Evolutionary conservation across 2,113 vertebrate genomes (phyloP).

Genomic region (Cryptomyrus ogoouensis): DNA sequence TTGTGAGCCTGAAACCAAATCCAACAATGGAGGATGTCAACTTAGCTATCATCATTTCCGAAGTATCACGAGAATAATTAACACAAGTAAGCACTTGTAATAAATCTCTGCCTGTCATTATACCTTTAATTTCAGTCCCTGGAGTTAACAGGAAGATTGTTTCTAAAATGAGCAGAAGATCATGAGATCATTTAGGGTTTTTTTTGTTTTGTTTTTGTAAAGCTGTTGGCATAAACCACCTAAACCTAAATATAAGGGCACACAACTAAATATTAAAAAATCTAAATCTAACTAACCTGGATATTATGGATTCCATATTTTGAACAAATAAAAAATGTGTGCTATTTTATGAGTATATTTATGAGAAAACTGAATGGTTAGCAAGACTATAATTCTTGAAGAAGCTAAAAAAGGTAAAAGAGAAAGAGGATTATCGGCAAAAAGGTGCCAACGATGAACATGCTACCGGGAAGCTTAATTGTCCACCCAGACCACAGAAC

Average conservation of each 20-base stretch:
- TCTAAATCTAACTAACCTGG: not conserved
- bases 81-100: not conserved
- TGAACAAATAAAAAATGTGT: not conserved
- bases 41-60: constrained; percentile 33
- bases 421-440: not conserved
- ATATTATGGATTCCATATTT: not conserved
- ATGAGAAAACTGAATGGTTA: not conserved
- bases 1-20: constrained; percentile 8
- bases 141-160: not conserved
- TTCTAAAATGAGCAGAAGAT: not conserved
- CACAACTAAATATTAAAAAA: not conserved
- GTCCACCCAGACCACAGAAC: not conserved
- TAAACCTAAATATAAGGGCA: not conserved
- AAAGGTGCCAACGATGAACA: not conserved
- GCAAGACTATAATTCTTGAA: not conserved
- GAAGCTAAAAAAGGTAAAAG: not conserved
- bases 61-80: constrained; percentile 21
- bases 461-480: not conserved
- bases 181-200: not conserved
- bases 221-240: not conserved
- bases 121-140: not conserved
- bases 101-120: not conserved
- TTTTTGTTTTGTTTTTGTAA: not conserved
- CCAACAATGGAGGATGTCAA: constrained; percentile 24
- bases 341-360: not conserved